Evolutionary conservation across 37 sponge, comb jelly and placozoan species (phyloP).

Genomic region (Corticium candelabrum): DNA sequence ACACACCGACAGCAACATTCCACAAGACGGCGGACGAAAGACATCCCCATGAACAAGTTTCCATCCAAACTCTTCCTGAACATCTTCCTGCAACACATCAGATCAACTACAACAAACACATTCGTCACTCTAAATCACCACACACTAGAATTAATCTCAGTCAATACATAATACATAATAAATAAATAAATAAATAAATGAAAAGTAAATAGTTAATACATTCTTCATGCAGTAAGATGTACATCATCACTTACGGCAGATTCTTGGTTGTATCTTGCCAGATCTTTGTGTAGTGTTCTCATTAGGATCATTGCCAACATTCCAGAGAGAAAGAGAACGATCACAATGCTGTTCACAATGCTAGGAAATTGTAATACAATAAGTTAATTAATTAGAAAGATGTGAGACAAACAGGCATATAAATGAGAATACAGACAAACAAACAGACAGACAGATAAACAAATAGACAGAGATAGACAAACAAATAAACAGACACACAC

Average conservation of each 20-base stretch:
- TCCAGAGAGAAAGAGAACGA: slow-evolving; percentile 84
- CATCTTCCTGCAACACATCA: slow-evolving; percentile 63
- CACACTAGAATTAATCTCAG: background rate
- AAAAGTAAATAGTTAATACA: background rate
- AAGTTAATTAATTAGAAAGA: background rate
- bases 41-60: slow-evolving; percentile 99
- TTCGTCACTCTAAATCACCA: background rate
- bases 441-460: too few relatives aligned
- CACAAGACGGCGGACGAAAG: slow-evolving; percentile 84
- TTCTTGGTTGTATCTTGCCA: slow-evolving; percentile 88
- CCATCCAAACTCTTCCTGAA: slow-evolving; percentile 99
- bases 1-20: slow-evolving; percentile 84
- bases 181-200: background rate
- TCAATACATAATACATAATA: background rate
- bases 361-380: background rate
- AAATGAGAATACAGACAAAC: too few relatives aligned
- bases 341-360: slow-evolving; percentile 83
- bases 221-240: background rate
- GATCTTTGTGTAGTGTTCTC: slow-evolving; percentile 79
- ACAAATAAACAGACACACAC: too few relatives aligned
- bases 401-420: background rate
- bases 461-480: too few relatives aligned
- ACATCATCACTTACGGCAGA: slow-evolving; percentile 30
- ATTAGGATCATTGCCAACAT: slow-evolving; percentile 94
- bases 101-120: background rate